These are phyloP conservation scores for Laodelphax striatellus DNA, from an alignment of 1,140 invertebrate genomes.

Conservation along the genomic window DNA sequence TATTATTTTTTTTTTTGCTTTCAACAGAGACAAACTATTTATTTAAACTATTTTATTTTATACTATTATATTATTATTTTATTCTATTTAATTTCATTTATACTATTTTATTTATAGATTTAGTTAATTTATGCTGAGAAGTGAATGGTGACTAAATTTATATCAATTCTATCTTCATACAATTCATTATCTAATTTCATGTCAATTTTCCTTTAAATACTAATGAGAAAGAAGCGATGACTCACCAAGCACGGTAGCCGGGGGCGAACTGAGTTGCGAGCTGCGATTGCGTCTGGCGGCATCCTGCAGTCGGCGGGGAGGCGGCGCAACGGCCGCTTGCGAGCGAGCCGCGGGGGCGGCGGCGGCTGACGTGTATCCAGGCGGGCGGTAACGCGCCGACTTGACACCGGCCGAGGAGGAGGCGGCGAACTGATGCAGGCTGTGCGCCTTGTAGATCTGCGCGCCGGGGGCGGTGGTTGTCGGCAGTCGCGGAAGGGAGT, in stretches of 20 bases:
- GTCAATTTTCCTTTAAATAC: no score
- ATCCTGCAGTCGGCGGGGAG: conserved; percentile 27
- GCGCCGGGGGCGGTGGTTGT: conserved; percentile 33
- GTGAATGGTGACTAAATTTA: no score
- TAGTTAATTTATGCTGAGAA: no score
- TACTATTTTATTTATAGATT: no score
- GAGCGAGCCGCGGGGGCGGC: conserved; percentile 44
- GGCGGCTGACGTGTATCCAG: conserved; percentile 41
- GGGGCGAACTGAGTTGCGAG: conserved; percentile 27
- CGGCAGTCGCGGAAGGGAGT: conserved; percentile 38
- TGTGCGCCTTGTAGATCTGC: conserved; percentile 55
- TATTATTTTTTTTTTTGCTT: no score
- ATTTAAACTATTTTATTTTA: no score
- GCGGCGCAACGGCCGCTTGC: conserved; percentile 28
- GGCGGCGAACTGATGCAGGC: conserved; percentile 44
- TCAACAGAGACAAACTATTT: no score
- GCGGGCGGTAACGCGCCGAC: conserved; percentile 73
- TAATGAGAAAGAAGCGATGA: conserved; percentile 16
- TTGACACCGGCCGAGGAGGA: conserved; percentile 47
- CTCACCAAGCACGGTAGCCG: conserved; percentile 34
- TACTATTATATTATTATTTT: no score
- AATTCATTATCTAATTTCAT: no score
- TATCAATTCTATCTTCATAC: no score
- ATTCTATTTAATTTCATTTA: no score
- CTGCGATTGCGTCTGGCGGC: conserved; percentile 1